Conservation (phyloP, 2,797 vertebrate genomes). For the Gallinago stenura region DNA sequence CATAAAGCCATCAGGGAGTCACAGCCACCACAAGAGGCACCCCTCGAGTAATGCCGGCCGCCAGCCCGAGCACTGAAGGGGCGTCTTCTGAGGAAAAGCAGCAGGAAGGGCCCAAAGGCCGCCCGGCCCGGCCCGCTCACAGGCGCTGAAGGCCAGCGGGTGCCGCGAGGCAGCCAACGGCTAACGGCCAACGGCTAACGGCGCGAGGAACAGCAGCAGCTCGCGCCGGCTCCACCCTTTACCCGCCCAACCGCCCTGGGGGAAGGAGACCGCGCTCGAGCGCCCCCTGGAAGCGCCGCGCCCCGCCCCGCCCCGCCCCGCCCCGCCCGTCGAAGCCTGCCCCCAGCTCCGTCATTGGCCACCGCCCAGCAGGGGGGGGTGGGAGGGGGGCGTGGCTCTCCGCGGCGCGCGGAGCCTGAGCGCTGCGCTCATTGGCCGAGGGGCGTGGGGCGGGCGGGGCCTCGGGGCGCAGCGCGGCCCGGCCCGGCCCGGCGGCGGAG, state of each 20-base stretch:
- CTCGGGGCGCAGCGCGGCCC: neutral
- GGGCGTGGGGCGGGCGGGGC: neutral
- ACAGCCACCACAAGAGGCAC: too few relatives aligned
- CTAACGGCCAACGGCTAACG: too few relatives aligned
- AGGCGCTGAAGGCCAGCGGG: too few relatives aligned
- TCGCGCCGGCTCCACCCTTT: too few relatives aligned
- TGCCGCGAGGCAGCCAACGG: too few relatives aligned
- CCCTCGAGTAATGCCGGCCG: rapidly evolving
- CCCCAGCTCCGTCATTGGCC: neutral
- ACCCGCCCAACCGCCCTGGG: rapidly evolving
- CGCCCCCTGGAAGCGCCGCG: neutral
- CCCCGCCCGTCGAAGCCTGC: neutral
- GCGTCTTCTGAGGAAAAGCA: too few relatives aligned
- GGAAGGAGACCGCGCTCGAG: rapidly evolving
- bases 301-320: neutral
- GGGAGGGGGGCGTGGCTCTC: neutral
- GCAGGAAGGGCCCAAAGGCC: neutral
- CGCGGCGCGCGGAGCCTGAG: neutral
- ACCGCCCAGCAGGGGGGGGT: too few relatives aligned
- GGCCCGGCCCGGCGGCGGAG: neutral
- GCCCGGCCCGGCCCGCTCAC: too few relatives aligned
- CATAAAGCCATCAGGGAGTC: too few relatives aligned
- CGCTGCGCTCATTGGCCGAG: neutral
- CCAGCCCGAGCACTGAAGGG: too few relatives aligned
- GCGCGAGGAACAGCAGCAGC: rapidly evolving